phyloP scores from a whole-genome alignment of 2,113 vertebrate species.

The Dicerorhinus sumatrensis region DNA sequence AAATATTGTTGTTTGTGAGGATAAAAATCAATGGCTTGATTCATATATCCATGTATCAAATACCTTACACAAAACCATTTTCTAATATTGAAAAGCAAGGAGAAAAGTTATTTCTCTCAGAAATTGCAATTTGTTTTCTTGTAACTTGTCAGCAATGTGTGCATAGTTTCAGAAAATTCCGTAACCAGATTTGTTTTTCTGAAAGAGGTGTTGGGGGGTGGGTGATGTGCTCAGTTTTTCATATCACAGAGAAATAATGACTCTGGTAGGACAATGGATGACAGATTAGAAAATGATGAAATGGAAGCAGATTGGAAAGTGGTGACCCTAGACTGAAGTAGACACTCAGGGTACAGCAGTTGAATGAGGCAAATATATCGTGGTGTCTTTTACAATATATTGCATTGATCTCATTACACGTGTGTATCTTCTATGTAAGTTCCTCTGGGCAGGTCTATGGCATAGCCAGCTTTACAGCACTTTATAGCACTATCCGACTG shows the following conservation, averaged over 20 bases:
- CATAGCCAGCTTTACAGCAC: not conserved
- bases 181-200: not conserved
- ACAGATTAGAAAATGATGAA: not conserved
- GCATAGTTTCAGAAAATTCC: constrained; percentile 43
- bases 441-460: not conserved
- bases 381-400: not conserved
- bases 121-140: constrained; percentile 40
- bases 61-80: constrained; percentile 28
- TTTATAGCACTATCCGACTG: not conserved
- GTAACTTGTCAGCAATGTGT: constrained; percentile 30
- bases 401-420: not conserved
- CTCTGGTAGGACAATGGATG: not conserved
- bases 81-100: constrained; percentile 60
- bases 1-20: constrained; percentile 46
- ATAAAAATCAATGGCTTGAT: constrained; percentile 43
- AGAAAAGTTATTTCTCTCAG: not conserved
- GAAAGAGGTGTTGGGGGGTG: not conserved
- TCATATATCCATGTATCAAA: constrained; percentile 50
- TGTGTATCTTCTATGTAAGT: not conserved
- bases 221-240: not conserved
- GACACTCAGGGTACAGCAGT: not conserved
- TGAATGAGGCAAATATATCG: not conserved
- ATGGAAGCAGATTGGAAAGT: not conserved
- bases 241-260: not conserved
- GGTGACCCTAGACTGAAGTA: not conserved